phyloP scores from a whole-genome alignment of 2,797 vertebrate species.

The Linurgus olivaceus region DNA sequence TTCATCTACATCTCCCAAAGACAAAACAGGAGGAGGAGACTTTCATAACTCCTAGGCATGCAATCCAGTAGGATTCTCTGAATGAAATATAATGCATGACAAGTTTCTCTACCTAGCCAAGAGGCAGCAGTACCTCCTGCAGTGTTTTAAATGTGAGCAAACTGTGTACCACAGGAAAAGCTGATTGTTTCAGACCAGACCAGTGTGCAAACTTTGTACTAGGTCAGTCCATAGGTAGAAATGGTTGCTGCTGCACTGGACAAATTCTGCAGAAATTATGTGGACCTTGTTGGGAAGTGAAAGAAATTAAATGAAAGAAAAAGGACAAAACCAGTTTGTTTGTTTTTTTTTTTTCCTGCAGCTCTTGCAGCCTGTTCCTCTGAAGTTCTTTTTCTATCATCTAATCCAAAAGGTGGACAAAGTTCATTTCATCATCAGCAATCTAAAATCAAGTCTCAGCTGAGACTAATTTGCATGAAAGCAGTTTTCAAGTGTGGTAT shows the following conservation, averaged over 20 bases:
- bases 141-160: not conserved
- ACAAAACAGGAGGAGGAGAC: not conserved
- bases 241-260: not conserved
- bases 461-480: not conserved
- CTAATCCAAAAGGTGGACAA: not conserved
- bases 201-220: not conserved
- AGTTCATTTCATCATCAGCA: not conserved
- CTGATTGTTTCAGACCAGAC: not conserved
- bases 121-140: not conserved
- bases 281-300: not conserved
- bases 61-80: not conserved
- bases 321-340: accelerated
- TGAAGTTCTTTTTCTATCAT: not conserved
- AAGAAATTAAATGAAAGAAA: not conserved
- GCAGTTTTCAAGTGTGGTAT: not conserved
- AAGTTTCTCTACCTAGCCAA: not conserved
- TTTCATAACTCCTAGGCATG: not conserved
- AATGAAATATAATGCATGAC: not conserved
- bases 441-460: not conserved
- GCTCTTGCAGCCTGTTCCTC: not conserved
- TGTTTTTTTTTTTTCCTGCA: not conserved
- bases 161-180: not conserved
- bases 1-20: not conserved
- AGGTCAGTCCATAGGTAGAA: not conserved
- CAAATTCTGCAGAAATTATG: not conserved